Percentiles rank a stretch among this genome's conserved stretches.
Conservation (phyloP, 1,140 invertebrate species). For the Trichoplusia ni region DNA sequence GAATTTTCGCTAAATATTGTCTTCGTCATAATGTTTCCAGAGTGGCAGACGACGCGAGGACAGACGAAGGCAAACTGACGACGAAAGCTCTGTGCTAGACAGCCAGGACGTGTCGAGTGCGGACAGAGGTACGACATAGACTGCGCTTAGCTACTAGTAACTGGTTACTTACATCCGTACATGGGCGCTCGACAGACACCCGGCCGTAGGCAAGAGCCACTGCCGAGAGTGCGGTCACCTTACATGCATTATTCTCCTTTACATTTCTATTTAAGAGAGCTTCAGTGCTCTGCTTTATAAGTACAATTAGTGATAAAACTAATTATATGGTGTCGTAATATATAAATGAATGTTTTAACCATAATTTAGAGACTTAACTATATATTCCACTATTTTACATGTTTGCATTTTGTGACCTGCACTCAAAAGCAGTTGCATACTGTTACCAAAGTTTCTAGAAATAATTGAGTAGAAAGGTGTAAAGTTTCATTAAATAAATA, state of each 20-base stretch:
- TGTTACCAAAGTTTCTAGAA: slow-evolving; percentile 4
- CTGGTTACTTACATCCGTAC: neutral
- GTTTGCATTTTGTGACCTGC: neutral
- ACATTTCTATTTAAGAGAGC: too few relatives aligned
- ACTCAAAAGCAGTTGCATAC: neutral
- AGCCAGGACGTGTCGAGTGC: slow-evolving; percentile 90
- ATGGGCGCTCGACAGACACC: slow-evolving; percentile 13
- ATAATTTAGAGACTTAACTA: too few relatives aligned
- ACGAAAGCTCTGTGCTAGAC: slow-evolving; percentile 90
- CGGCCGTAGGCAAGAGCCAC: too few relatives aligned
- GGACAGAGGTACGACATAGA: slow-evolving; percentile 84
- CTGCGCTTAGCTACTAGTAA: neutral
- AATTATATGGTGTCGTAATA: too few relatives aligned
- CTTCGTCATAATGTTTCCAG: slow-evolving; percentile 52
- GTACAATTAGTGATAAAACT: too few relatives aligned
- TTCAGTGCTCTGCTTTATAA: too few relatives aligned
- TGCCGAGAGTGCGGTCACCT: too few relatives aligned
- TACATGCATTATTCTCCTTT: too few relatives aligned
- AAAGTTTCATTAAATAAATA: slow-evolving; percentile 7
- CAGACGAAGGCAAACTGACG: slow-evolving; percentile 87
- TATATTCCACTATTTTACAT: too few relatives aligned
- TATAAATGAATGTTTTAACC: too few relatives aligned
- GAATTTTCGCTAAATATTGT: too few relatives aligned
- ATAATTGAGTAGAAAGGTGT: neutral
- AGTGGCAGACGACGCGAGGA: slow-evolving; percentile 83